Conservation (phyloP, 2,113 vertebrate genomes). For the Pedionomus torquatus region DNA sequence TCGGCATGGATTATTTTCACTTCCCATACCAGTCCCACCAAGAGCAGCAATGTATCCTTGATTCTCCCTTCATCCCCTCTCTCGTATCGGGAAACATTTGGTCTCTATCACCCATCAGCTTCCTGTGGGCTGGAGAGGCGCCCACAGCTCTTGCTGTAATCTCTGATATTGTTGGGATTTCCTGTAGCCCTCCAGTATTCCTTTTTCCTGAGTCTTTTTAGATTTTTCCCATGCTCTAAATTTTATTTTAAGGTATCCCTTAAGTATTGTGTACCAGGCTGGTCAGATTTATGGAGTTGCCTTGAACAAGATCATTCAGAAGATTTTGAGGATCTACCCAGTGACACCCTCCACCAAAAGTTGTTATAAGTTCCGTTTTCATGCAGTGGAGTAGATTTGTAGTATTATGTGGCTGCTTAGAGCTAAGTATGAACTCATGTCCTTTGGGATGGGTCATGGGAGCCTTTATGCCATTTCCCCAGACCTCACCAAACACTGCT, state of each 20-base stretch:
- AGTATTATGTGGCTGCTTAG: neutral
- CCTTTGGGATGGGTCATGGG: neutral
- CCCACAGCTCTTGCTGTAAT: slow-evolving; percentile 25
- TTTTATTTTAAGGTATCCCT: neutral
- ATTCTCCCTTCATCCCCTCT: neutral
- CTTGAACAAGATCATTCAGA: neutral
- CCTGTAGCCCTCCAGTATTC: slow-evolving; percentile 2
- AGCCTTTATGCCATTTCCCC: neutral
- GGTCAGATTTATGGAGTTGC: neutral
- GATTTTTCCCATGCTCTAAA: slow-evolving; percentile 8
- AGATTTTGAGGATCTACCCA: neutral
- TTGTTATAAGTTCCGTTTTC: neutral
- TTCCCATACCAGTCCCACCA: neutral
- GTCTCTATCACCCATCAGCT: slow-evolving; percentile 16
- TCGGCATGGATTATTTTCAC: neutral
- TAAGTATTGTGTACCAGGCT: neutral
- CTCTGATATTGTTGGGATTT: slow-evolving; percentile 54
- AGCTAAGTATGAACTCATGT: neutral
- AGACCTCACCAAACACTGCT: neutral
- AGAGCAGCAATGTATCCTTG: neutral
- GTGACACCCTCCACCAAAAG: neutral
- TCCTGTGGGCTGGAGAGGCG: slow-evolving; percentile 43
- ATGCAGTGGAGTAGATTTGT: neutral
- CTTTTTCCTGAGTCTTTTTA: neutral
- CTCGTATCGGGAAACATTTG: neutral